A percentile compares a stretch with the other conserved stretches of the same genome.
phyloP scores from a whole-genome alignment of 2,113 vertebrate genomes.

The Dunckerocampus dactyliophorus region DNA sequence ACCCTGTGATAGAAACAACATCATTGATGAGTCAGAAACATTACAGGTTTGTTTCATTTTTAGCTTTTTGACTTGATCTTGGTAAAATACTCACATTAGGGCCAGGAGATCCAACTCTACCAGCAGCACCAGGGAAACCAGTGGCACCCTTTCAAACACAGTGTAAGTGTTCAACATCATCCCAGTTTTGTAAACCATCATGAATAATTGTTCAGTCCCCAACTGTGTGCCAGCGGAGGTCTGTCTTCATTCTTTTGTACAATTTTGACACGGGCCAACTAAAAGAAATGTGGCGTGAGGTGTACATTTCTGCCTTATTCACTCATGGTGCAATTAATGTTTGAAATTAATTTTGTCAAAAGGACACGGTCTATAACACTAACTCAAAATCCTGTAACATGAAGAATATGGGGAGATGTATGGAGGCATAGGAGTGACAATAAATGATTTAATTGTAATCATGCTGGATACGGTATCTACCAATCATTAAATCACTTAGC shows the following conservation, averaged over 20 bases:
- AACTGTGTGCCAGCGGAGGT: too few species aligned
- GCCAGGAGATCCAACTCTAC: slow-evolving; percentile 91
- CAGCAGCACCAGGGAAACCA: slow-evolving; percentile 94
- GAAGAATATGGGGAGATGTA: not conserved
- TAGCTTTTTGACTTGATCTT: not conserved
- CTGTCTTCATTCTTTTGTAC: not conserved
- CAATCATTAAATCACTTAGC: not conserved
- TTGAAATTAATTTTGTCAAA: not conserved
- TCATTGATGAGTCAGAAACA: not conserved
- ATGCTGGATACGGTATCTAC: too few species aligned
- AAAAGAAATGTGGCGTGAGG: too few species aligned
- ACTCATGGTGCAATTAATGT: too few species aligned
- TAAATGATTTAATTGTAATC: not conserved
- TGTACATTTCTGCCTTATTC: too few species aligned
- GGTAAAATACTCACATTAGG: slow-evolving; percentile 81
- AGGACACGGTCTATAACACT: too few species aligned
- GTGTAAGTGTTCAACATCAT: not conserved
- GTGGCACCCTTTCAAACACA: slow-evolving; percentile 81
- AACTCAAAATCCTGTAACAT: not conserved
- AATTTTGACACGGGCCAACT: not conserved
- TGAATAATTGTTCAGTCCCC: too few species aligned
- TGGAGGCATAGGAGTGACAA: not conserved
- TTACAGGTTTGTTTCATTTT: not conserved
- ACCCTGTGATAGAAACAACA: slow-evolving; percentile 70
- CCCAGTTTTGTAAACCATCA: not conserved